These are phyloP conservation scores for Sphaerophoria taeniata DNA, from an alignment of 2,888 invertebrate species.

Conservation along the genomic window DNA sequence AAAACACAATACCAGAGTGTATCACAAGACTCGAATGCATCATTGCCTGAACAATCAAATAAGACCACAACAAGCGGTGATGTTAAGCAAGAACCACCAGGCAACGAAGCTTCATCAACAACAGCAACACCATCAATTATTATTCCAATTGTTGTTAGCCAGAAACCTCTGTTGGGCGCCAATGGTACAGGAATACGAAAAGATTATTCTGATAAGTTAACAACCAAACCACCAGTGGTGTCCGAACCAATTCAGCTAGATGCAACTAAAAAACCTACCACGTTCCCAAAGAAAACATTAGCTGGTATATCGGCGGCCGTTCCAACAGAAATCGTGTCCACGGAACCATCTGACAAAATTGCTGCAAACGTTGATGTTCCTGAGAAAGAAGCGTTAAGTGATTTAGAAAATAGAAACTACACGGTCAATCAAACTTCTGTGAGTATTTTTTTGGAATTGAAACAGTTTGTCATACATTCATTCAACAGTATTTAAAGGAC, in stretches of 20 bases:
- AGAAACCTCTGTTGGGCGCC: conserved; percentile 78
- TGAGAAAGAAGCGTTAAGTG: conserved; percentile 79
- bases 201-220: conserved; percentile 73
- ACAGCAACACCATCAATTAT: conserved; percentile 75
- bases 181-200: conserved; percentile 82
- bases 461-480: too few species aligned
- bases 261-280: conserved; percentile 57
- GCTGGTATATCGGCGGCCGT: conserved; percentile 24
- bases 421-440: conserved; percentile 78
- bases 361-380: conserved; percentile 80
- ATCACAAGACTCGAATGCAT: conserved; percentile 75
- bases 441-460: conserved; percentile 39
- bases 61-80: conserved; percentile 56
- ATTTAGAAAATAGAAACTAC: conserved; percentile 77
- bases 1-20: conserved; percentile 80
- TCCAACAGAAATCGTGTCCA: conserved; percentile 41
- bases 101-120: conserved; percentile 49
- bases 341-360: conserved; percentile 76
- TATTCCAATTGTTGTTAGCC: conserved; percentile 77
- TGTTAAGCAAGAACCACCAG: conserved; percentile 75
- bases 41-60: conserved; percentile 38
- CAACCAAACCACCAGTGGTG: conserved; percentile 75
- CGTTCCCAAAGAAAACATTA: conserved; percentile 72
- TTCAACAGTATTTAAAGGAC: too few species aligned
- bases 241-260: conserved; percentile 76